A percentile compares a stretch with the other conserved stretches of the same genome.
These are phyloP conservation scores for Hymenochirus boettgeri DNA, from an alignment of 2,113 vertebrate genomes.

Conservation along the genomic window DNA sequence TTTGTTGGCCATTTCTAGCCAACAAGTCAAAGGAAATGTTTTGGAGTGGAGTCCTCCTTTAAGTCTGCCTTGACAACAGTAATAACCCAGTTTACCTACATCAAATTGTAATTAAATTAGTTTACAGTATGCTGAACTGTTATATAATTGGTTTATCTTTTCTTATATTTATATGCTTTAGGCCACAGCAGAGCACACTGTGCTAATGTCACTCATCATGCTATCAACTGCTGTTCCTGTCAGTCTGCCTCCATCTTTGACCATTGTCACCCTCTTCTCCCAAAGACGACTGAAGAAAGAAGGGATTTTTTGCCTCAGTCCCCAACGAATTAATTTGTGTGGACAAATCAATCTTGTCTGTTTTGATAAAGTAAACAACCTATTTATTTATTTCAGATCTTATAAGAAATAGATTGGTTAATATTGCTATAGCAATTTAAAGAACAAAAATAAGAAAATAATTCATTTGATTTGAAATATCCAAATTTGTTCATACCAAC, in stretches of 20 bases:
- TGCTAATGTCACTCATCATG: constrained; percentile 53
- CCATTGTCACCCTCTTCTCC: constrained; percentile 55
- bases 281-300: constrained; percentile 58
- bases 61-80: too few species aligned
- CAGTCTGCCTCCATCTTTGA: constrained; percentile 55
- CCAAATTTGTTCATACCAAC: too few species aligned
- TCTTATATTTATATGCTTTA: neutral
- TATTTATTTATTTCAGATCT: neutral
- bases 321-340: constrained; percentile 63
- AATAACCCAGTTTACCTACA: too few species aligned
- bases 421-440: too few species aligned
- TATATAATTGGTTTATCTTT: too few species aligned
- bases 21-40: too few species aligned
- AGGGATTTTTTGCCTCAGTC: constrained; percentile 62
- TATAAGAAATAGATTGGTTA: neutral
- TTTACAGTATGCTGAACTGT: too few species aligned
- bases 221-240: constrained; percentile 51
- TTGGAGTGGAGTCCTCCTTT: too few species aligned
- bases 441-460: too few species aligned
- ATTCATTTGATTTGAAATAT: too few species aligned
- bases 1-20: too few species aligned
- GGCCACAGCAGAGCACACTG: neutral
- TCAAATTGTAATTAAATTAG: too few species aligned
- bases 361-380: constrained; percentile 62
- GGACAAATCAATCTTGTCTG: constrained; percentile 65